Conservation (phyloP, 2,888 invertebrate species). For the Drosophila borborema region DNA sequence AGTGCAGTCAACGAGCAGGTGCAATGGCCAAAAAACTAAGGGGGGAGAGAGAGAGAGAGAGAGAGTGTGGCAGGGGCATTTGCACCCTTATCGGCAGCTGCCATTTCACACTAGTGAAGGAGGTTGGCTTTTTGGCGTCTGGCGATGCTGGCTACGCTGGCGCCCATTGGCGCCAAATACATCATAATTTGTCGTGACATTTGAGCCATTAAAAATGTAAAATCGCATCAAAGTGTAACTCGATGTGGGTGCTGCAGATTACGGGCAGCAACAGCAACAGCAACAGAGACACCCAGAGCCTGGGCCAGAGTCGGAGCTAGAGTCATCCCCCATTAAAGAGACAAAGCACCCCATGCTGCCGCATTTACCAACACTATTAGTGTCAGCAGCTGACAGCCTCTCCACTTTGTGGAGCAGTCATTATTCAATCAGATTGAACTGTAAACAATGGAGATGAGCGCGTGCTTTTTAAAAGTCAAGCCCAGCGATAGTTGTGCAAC, state of each 20-base stretch:
- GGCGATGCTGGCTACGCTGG: not conserved
- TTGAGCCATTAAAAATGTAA: slow-evolving; percentile 67
- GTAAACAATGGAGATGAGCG: slow-evolving; percentile 15
- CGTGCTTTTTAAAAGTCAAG: not conserved
- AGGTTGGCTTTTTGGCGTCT: slow-evolving; percentile 7
- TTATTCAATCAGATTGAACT: slow-evolving; percentile 75
- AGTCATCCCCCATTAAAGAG: slow-evolving; percentile 2
- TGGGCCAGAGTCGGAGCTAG: not conserved
- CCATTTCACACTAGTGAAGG: slow-evolving; percentile 38
- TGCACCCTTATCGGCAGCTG: slow-evolving; percentile 37
- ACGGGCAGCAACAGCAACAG: not conserved
- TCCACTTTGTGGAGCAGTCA: slow-evolving; percentile 57
- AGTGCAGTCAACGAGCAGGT: slow-evolving; percentile 33
- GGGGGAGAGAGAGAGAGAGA: not conserved
- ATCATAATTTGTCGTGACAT: slow-evolving; percentile 73
- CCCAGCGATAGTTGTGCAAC: not conserved
- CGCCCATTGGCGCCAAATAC: slow-evolving; percentile 60
- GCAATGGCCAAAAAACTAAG: slow-evolving; percentile 17
- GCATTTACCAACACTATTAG: slow-evolving; percentile 60
- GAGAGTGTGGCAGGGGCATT: not conserved
- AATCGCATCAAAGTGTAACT: slow-evolving; percentile 67
- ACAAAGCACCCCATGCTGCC: slow-evolving; percentile 19
- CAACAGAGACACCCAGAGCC: not conserved
- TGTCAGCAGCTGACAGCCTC: slow-evolving; percentile 45
- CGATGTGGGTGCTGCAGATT: slow-evolving; percentile 43